Evolutionary conservation across 2,113 vertebrate genomes (phyloP).

Genomic region (Alosa alosa): DNA sequence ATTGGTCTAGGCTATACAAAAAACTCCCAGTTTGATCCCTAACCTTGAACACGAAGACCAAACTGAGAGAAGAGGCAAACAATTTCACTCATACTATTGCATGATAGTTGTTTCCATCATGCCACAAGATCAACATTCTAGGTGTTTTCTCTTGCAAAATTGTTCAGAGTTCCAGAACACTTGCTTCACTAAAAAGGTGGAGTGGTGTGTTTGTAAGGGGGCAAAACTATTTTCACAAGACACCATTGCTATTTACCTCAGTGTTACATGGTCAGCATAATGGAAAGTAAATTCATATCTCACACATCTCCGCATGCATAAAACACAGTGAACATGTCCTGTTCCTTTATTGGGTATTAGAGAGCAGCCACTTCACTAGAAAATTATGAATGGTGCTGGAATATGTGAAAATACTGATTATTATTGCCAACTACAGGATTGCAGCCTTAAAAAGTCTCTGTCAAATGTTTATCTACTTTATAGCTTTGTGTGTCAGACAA

Average conservation of each 20-base stretch:
- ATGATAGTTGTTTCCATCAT: background rate
- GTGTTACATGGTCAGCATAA: background rate
- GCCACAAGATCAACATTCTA: background rate
- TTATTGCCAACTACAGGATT: background rate
- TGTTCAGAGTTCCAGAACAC: background rate
- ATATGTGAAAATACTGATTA: background rate
- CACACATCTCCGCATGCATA: background rate
- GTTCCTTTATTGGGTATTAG: background rate
- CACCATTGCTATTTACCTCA: background rate
- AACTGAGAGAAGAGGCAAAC: background rate
- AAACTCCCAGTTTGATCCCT: background rate
- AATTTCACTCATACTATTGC: background rate
- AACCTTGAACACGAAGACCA: background rate
- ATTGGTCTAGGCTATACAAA: background rate
- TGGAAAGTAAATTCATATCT: background rate
- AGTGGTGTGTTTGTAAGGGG: background rate
- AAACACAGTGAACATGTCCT: background rate
- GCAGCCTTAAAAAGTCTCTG: conserved; percentile 5
- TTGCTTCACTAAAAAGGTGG: background rate
- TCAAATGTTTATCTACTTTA: background rate
- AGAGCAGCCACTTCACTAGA: background rate
- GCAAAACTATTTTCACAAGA: background rate
- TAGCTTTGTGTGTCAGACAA: background rate
- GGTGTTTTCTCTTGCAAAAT: background rate
- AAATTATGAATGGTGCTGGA: background rate